Base-by-base conservation (phyloP, 2,113 vertebrate species). In the Dicentrarchus labrax region DNA sequence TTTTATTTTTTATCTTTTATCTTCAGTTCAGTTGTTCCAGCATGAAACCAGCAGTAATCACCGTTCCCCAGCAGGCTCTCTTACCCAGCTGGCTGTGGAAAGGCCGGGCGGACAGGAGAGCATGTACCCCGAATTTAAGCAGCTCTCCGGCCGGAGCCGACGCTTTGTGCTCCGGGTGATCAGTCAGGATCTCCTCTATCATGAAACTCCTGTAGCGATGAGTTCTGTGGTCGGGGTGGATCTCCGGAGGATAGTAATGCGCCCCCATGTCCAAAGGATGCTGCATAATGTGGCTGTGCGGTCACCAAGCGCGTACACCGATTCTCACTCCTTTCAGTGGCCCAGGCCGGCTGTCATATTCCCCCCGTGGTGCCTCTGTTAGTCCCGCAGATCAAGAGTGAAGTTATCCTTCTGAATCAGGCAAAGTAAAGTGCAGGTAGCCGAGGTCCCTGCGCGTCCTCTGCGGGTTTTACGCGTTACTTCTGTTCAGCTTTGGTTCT, bases 131-230 rank as follows among this genome's bases (percentile, higher is more conserved):
- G 87, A 99, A 99, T 80, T 99, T 99, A 54, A 99, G 97, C 51
- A 99, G 92, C 64, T 99, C 98, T 38, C 97, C 97, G 4, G 94
- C 94, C 1, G 96, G 97, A 30, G 96, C 95, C 9, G 96, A 92
- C 11, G 85, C 95, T 80, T 98, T 98, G 92, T 97, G 94, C 56
- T 97, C 96, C 12, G 96, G 95, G 51, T 96, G 98, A 19, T 99
- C 98, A 0, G 97, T 99, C 72, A 99, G 96, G 88, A 99, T 99
- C 92, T 99, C 98, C 89, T 99, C 98, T 67, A 99, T 99, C 98
- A 99, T 99, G 88, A 99, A 99, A 91, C 97, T 98, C 94, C 98
- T 93, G 94, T 99, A 99, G 65, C 98, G 97, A 59, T 99, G 98
- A n/a, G 98, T 97, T 66, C 98, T 96, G 94, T 97, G 96, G 86